Evolutionary conservation across 2,888 invertebrate species (phyloP).

Genomic region (Agrochola lota): DNA sequence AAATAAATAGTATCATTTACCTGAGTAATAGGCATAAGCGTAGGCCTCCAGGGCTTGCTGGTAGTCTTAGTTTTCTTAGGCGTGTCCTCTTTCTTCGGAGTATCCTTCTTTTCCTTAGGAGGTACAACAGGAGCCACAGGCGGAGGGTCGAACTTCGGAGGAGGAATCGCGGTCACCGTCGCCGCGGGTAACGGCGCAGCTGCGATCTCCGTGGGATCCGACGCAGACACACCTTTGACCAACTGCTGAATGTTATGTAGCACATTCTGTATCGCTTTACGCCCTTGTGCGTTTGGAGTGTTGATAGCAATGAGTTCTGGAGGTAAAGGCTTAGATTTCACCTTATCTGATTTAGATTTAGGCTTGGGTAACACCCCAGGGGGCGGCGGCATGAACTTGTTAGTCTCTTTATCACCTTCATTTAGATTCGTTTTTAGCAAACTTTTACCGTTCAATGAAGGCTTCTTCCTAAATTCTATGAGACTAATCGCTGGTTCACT

Average conservation of each 20-base stretch:
- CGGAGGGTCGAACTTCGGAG: slow-evolving; percentile 75
- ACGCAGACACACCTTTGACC: slow-evolving; percentile 86
- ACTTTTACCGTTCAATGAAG: slow-evolving; percentile 85
- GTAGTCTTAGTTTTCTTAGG: slow-evolving; percentile 87
- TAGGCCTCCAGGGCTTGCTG: slow-evolving; percentile 93
- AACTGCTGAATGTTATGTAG: slow-evolving; percentile 88
- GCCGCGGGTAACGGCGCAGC: slow-evolving; percentile 80
- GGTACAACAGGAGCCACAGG: slow-evolving; percentile 41
- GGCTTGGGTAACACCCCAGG: slow-evolving; percentile 76
- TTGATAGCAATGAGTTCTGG: slow-evolving; percentile 91
- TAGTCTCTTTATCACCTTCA: slow-evolving; percentile 77
- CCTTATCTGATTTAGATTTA: slow-evolving; percentile 78
- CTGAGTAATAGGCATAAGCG: slow-evolving; percentile 92
- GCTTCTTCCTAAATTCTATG: slow-evolving; percentile 87
- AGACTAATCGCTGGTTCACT: slow-evolving; percentile 81
- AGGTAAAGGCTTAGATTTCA: slow-evolving; percentile 85
- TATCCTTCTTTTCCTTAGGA: slow-evolving; percentile 82
- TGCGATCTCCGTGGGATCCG: slow-evolving; percentile 86
- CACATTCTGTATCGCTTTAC: slow-evolving; percentile 87
- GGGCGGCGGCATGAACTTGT: slow-evolving; percentile 83
- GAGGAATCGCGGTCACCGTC: slow-evolving; percentile 64
- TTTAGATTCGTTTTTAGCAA: slow-evolving; percentile 84
- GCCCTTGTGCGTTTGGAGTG: slow-evolving; percentile 85
- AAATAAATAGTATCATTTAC: slow-evolving; percentile 73
- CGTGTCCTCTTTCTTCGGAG: slow-evolving; percentile 74